phyloP scores from a whole-genome alignment of 2,888 invertebrate genomes.

The Sinelater perroti region DNA sequence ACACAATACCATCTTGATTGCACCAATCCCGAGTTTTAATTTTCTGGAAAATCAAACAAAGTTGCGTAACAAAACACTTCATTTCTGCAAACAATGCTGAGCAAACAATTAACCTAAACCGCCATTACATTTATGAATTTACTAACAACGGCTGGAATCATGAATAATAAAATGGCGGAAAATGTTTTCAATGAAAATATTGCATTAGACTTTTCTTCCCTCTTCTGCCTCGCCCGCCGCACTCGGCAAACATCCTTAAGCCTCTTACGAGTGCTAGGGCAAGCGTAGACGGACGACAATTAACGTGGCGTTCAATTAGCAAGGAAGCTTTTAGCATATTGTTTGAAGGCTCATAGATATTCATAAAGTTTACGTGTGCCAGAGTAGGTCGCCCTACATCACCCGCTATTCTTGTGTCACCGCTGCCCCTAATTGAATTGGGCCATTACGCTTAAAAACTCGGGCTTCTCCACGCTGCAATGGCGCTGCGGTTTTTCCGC shows the following conservation, averaged over 20 bases:
- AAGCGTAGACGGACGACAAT: slow-evolving; percentile 21
- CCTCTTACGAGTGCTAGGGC: neutral
- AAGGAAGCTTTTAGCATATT: slow-evolving; percentile 34
- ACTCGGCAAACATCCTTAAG: slow-evolving; percentile 1
- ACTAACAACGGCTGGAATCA: slow-evolving; percentile 20
- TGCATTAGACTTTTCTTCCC: slow-evolving; percentile 4
- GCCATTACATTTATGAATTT: slow-evolving; percentile 28
- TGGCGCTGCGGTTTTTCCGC: slow-evolving; percentile 29
- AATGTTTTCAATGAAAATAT: slow-evolving; percentile 28
- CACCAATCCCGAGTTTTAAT: slow-evolving; percentile 17
- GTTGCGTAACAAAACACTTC: slow-evolving; percentile 23
- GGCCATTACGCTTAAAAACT: slow-evolving; percentile 24
- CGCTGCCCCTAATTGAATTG: slow-evolving; percentile 15
- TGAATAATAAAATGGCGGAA: slow-evolving; percentile 29
- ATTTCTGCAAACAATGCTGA: slow-evolving; percentile 25
- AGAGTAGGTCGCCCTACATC: slow-evolving; percentile 15
- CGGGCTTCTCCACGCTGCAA: slow-evolving; percentile 20
- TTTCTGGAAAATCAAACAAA: slow-evolving; percentile 20
- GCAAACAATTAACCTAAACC: slow-evolving; percentile 30
- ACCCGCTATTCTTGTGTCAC: neutral
- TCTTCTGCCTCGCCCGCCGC: neutral
- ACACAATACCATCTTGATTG: slow-evolving; percentile 17
- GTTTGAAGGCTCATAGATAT: slow-evolving; percentile 35
- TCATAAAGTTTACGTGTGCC: slow-evolving; percentile 28
- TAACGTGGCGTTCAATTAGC: slow-evolving; percentile 32